Conservation (phyloP, 30 jellyfish, hydroid and myxozoan species). For the Aurelia aurita complex sp. Pacific region DNA sequence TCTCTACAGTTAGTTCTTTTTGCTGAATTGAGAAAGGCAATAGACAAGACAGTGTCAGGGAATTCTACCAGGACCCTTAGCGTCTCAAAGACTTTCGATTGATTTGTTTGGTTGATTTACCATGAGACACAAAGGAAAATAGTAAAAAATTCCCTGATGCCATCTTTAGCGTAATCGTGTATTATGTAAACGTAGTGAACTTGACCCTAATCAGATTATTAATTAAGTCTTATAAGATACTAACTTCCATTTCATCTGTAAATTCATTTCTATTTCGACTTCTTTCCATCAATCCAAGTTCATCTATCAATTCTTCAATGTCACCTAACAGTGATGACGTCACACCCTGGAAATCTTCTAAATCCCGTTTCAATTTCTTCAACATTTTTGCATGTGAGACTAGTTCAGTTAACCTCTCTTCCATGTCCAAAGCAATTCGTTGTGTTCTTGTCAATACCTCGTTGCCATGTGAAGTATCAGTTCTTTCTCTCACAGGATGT, state of each 20-base stretch:
- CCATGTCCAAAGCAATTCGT: conserved; percentile 46
- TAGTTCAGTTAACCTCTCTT: conserved; percentile 36
- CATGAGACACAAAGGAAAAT: too few relatives aligned
- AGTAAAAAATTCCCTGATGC: too few relatives aligned
- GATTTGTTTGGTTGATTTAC: too few relatives aligned
- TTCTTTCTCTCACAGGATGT: conserved; percentile 63
- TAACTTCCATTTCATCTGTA: conserved; percentile 28
- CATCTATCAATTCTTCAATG: conserved; percentile 10
- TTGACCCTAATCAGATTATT: neutral
- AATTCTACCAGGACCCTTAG: too few relatives aligned
- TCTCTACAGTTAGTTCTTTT: too few relatives aligned
- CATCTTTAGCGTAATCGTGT: too few relatives aligned
- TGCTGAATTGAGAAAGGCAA: too few relatives aligned
- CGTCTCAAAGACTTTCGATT: too few relatives aligned
- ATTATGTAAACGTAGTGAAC: too few relatives aligned
- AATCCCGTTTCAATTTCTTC: conserved; percentile 53
- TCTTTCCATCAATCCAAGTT: conserved; percentile 17
- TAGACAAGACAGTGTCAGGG: too few relatives aligned
- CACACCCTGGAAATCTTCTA: conserved; percentile 37
- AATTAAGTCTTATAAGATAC: neutral
- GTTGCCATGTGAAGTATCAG: conserved; percentile 20
- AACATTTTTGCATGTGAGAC: conserved; percentile 44
- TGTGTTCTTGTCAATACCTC: conserved; percentile 48
- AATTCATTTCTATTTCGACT: conserved; percentile 1
- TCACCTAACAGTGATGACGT: conserved; percentile 23